These are phyloP conservation scores for Spizella passerina DNA, from an alignment of 2,797 vertebrate species.

Conservation along the genomic window DNA sequence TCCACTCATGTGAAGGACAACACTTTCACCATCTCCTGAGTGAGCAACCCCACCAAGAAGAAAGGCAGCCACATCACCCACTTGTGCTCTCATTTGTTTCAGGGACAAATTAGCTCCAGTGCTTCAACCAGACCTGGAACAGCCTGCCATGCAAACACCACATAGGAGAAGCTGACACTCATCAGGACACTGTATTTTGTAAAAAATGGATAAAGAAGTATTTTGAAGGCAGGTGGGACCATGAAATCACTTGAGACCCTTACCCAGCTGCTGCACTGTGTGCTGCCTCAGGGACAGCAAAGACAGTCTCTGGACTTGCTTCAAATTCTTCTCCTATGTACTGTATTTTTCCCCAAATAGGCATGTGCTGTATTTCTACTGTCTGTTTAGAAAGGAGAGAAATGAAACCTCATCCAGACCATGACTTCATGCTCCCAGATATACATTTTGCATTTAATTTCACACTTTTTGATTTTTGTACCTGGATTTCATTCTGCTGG, in stretches of 20 bases:
- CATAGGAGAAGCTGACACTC: fast-evolving
- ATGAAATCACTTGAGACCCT: neutral
- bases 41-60: neutral
- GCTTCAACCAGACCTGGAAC: neutral
- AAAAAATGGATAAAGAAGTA: neutral
- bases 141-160: neutral
- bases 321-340: neutral
- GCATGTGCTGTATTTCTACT: neutral
- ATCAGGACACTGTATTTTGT: neutral
- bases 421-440: neutral
- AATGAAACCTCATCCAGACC: neutral
- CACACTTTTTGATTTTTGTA: neutral
- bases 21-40: neutral
- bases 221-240: neutral
- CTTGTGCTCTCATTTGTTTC: neutral
- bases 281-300: neutral
- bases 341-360: neutral
- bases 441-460: neutral
- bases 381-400: neutral
- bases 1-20: neutral
- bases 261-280: fast-evolving
- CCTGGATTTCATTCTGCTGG: neutral
- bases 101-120: neutral
- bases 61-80: neutral
- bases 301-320: neutral